Conservation (phyloP, 2,888 invertebrate species). For the Tiliacea citrago region DNA sequence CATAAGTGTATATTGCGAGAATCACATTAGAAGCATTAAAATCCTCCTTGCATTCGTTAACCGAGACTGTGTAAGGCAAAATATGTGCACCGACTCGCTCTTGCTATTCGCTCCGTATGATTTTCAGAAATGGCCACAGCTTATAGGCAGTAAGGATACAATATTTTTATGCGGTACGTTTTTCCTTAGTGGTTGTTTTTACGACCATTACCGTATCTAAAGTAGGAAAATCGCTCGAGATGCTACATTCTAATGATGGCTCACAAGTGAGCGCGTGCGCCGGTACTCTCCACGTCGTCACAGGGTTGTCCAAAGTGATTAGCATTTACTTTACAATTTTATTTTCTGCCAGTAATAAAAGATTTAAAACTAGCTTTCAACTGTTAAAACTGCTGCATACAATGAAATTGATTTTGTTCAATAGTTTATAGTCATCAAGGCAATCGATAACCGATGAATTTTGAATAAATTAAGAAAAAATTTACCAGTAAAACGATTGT, state of each 20-base stretch:
- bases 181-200: conserved; percentile 87
- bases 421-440: too few species aligned
- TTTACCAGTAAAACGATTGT: not conserved
- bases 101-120: conserved; percentile 88
- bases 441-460: too few species aligned
- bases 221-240: conserved; percentile 89
- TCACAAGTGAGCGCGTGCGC: conserved; percentile 87
- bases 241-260: conserved; percentile 89
- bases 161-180: conserved; percentile 89
- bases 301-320: conserved; percentile 75
- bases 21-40: conserved; percentile 88
- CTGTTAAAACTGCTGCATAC: too few species aligned
- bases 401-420: not conserved
- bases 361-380: not conserved
- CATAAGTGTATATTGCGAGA: conserved; percentile 86
- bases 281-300: conserved; percentile 74
- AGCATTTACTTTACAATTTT: conserved; percentile 12
- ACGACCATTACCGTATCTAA: conserved; percentile 88
- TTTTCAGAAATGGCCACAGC: conserved; percentile 89
- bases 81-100: conserved; percentile 86
- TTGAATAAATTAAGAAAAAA: not conserved
- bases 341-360: not conserved
- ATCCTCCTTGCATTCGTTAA: conserved; percentile 89
- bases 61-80: conserved; percentile 86
- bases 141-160: conserved; percentile 88